Evolutionary conservation across 2,797 vertebrate genomes (phyloP).

Genomic region (Epinephelus awoara): DNA sequence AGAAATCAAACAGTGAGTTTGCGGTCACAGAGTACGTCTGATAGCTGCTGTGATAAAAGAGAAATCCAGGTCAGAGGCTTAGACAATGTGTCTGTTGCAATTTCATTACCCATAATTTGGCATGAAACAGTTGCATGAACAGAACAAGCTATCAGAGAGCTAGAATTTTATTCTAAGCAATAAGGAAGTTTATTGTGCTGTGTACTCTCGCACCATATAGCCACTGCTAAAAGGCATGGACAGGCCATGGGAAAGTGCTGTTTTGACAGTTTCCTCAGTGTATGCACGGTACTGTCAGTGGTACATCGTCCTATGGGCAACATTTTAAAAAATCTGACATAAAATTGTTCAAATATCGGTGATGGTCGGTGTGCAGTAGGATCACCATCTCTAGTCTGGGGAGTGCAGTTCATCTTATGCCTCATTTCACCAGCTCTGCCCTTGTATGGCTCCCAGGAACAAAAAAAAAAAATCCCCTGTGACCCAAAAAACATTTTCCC

Average conservation of each 20-base stretch:
- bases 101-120: conserved; percentile 26
- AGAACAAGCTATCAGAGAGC: conserved; percentile 8
- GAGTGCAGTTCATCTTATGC: too few species aligned
- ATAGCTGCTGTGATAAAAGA: conserved; percentile 4
- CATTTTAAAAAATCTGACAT: too few species aligned
- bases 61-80: conserved; percentile 23
- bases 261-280: not conserved
- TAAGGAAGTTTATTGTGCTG: conserved; percentile 4
- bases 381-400: too few species aligned
- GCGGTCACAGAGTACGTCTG: not conserved
- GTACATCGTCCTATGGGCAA: too few species aligned
- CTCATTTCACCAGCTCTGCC: too few species aligned
- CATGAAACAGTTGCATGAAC: not conserved
- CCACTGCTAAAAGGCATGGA: not conserved
- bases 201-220: too few species aligned
- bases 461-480: too few species aligned
- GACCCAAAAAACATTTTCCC: too few species aligned
- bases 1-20: conserved; percentile 13
- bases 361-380: too few species aligned
- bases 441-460: too few species aligned
- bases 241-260: not conserved
- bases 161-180: conserved; percentile 19
- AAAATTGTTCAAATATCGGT: too few species aligned
- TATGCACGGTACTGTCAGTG: too few species aligned
- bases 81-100: conserved; percentile 1